Evolutionary conservation across 1,140 invertebrate species (phyloP).

Genomic region (Pristionchus pacificus): DNA sequence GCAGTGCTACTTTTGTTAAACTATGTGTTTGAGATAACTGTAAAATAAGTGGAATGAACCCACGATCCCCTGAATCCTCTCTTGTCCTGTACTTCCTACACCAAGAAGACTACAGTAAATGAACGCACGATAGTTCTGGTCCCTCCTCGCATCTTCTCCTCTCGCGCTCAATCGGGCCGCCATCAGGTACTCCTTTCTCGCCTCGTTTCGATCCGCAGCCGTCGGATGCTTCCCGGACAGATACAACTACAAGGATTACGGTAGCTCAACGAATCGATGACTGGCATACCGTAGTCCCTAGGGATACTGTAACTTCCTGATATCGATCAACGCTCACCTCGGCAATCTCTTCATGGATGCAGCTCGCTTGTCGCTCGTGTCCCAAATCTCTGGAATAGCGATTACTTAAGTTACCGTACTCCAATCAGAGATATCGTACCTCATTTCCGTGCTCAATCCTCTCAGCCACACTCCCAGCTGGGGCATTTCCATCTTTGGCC

Average conservation of each 20-base stretch:
- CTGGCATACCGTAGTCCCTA: neutral
- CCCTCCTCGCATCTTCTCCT: neutral
- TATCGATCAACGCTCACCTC: neutral
- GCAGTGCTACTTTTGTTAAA: too few relatives aligned
- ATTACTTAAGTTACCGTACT: too few relatives aligned
- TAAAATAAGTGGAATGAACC: too few relatives aligned
- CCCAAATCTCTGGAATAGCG: neutral
- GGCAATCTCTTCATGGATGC: neutral
- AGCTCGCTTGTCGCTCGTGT: neutral
- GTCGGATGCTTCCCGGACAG: neutral
- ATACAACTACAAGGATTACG: neutral
- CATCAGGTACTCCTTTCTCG: slow-evolving; percentile 24
- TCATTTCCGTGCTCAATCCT: neutral
- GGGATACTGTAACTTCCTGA: neutral
- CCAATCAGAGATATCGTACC: too few relatives aligned
- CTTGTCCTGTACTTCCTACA: too few relatives aligned
- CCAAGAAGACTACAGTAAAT: too few relatives aligned
- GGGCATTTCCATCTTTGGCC: neutral
- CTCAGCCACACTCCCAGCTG: neutral
- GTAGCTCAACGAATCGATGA: too few relatives aligned
- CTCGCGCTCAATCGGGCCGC: slow-evolving; percentile 12
- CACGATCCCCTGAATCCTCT: too few relatives aligned
- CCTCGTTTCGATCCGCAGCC: slow-evolving; percentile 11
- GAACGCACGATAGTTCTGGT: slow-evolving; percentile 6
- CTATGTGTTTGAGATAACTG: too few relatives aligned